Evolutionary conservation across 2,113 vertebrate genomes (phyloP), one percentile per base, ranked within the genome.

Genomic region (Dasypus novemcinctus): DNA sequence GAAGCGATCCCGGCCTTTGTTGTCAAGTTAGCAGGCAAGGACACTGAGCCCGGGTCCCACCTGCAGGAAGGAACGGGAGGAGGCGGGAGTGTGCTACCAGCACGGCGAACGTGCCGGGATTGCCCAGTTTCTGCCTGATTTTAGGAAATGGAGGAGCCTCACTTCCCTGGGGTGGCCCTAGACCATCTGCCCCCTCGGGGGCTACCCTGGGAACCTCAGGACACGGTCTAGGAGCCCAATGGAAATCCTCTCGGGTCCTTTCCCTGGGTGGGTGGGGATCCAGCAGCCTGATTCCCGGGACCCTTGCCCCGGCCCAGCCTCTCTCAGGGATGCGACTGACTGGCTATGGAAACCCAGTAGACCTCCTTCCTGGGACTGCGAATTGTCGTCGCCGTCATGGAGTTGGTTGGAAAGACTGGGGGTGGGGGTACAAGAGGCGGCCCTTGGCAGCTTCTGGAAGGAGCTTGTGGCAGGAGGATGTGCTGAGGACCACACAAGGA

Each of bases 271-370:
- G 14, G 17, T 64, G 27, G 25, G n/a, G 25, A 8, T 31, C 31
- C 61, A 79, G 38, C 18, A 29, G 54, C 3, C 17, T 21, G 14
- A 15, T 23, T 72, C 63, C 64, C 43, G 7, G 59, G 63, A 23
- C 66, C 52, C 43, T 20, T 36, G 2, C 49, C 83, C 43, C 6
- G 15, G n/a, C 23, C 31, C 0, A 7, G 17, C 6, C 46, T 71
- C 29, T n/a, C 1, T 13, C 5, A 23, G 54, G 4, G 0, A 38
- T 12, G 33, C 14, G 4, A 21, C 33, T 10, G 2, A 20, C 61
- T 52, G 1, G 0, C 13, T 2, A 11, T 0, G 5, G 29, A 33
- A 33, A 46, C 1, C 0, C 10, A 7, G 33, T 5, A 0, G 15
- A 1, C 25, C 0, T 46, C n/a, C 49, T 71, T 25, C 12, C 11